Evolutionary conservation across 1,140 invertebrate species (phyloP).

Genomic region (Heliconius himera): DNA sequence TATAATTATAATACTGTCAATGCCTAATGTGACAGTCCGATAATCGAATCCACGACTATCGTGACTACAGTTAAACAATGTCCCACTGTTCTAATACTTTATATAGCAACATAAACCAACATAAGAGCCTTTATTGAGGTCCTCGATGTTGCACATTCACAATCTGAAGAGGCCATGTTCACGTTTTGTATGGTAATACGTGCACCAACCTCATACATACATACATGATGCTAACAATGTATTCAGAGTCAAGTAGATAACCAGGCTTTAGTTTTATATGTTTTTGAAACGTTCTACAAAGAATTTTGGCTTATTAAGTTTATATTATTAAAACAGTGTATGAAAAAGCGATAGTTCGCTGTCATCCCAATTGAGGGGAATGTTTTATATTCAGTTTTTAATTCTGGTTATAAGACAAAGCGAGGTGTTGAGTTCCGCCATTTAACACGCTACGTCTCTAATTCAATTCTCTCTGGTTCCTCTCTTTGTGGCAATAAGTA

Average conservation of each 20-base stretch:
- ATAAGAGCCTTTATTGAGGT: conserved; percentile 9
- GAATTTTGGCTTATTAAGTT: not conserved
- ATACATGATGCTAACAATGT: conserved; percentile 43
- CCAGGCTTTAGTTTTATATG: conserved; percentile 19
- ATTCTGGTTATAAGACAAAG: too few species aligned
- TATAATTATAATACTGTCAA: too few species aligned
- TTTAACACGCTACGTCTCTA: too few species aligned
- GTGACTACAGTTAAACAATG: not conserved
- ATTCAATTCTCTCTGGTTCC: too few species aligned
- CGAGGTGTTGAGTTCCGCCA: too few species aligned
- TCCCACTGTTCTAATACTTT: not conserved
- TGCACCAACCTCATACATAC: conserved; percentile 43
- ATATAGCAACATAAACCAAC: not conserved
- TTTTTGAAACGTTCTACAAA: conserved; percentile 16
- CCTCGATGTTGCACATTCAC: conserved; percentile 40
- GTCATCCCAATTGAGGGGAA: too few species aligned
- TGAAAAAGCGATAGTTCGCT: too few species aligned
- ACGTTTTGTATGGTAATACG: conserved; percentile 47
- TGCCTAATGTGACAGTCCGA: too few species aligned
- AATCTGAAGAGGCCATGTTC: conserved; percentile 25
- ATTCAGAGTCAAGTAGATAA: conserved; percentile 38
- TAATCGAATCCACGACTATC: not conserved
- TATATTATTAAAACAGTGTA: too few species aligned
- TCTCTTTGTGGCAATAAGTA: too few species aligned
- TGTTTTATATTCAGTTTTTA: too few species aligned